These are phyloP conservation scores for Helicoverpa assulta DNA, from an alignment of 2,888 invertebrate species.

Conservation along the genomic window DNA sequence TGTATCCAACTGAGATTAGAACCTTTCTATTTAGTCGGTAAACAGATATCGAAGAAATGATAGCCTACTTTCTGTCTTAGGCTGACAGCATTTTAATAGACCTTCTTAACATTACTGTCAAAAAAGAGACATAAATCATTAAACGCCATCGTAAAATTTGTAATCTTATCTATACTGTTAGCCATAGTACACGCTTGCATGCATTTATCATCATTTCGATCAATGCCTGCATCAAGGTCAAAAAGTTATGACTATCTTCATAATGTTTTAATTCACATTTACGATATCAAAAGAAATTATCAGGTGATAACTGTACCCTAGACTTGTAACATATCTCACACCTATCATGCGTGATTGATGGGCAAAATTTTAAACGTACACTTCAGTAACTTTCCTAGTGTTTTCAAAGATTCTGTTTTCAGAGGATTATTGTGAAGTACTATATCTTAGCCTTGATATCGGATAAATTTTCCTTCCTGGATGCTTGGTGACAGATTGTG, in stretches of 20 bases:
- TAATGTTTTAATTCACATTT: constrained; percentile 23
- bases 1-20: constrained; percentile 5
- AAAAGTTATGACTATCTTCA: constrained; percentile 26
- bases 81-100: neutral
- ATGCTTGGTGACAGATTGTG: neutral
- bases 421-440: constrained; percentile 29
- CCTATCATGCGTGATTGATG: constrained; percentile 66
- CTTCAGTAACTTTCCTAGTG: constrained; percentile 64
- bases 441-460: constrained; percentile 20
- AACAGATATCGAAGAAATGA: neutral
- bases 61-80: neutral
- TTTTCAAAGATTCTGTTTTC: constrained; percentile 33
- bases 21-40: constrained; percentile 22
- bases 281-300: constrained; percentile 57
- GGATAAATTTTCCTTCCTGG: constrained; percentile 23
- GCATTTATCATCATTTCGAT: neutral
- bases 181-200: neutral
- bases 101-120: neutral
- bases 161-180: neutral
- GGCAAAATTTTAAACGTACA: constrained; percentile 42
- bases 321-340: constrained; percentile 49
- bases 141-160: neutral
- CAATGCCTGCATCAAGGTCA: constrained; percentile 33
- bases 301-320: constrained; percentile 37
- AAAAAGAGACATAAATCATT: neutral